phyloP scores from a whole-genome alignment of 2,113 vertebrate genomes.

The Fregetta grallaria region DNA sequence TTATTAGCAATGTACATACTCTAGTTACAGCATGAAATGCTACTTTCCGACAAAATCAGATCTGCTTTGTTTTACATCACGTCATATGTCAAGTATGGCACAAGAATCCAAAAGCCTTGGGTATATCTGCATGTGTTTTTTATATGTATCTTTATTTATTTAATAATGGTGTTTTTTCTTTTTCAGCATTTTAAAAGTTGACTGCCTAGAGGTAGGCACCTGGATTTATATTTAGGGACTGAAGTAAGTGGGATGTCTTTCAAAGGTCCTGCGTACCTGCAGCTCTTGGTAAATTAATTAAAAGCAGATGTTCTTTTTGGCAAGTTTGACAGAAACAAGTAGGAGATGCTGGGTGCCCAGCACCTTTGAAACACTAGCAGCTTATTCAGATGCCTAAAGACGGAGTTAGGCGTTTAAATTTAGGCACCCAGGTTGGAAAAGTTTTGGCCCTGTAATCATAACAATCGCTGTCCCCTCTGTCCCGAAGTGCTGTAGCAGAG shows the following conservation, averaged over 20 bases:
- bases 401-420: neutral
- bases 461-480: neutral
- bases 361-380: neutral
- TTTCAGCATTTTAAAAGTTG: neutral
- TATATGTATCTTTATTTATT: neutral
- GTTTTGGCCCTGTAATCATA: neutral
- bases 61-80: neutral
- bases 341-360: neutral
- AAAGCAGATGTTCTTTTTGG: conserved; percentile 55
- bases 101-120: neutral
- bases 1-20: neutral
- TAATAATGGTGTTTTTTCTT: neutral
- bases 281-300: neutral
- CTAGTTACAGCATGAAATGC: neutral
- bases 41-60: neutral
- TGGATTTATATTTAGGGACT: conserved; percentile 25
- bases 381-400: neutral
- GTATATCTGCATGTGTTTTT: neutral
- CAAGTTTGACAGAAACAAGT: neutral
- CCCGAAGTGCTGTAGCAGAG: neutral
- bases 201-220: conserved; percentile 48
- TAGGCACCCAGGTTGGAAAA: neutral
- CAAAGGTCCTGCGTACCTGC: conserved; percentile 20
- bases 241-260: conserved; percentile 19
- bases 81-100: neutral